Base-by-base conservation (phyloP, 2,113 vertebrate genomes). In the Butastur rufipennis region DNA sequence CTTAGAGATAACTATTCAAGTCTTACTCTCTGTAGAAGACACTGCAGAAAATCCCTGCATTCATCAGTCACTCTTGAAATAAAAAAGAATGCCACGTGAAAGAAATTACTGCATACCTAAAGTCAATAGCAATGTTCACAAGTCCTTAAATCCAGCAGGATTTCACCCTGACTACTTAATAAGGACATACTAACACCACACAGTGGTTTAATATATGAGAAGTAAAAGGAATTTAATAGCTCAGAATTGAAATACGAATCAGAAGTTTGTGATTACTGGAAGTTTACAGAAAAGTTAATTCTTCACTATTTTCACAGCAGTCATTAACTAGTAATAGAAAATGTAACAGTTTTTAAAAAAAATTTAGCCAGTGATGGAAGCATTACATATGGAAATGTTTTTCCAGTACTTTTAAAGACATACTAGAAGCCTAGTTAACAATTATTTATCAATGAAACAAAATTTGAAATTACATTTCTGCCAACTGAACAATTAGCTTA, bases 401-500 rank as follows among this genome's bases (percentile, higher is more conserved):
- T 47, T 58, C 43, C 31, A 34, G 23, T 48, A 63, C 16, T 86
- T 87, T 17, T 45, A 65, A 59, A 88, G 48, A 67, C 15, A 68
- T 40, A 52, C 12, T 36, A 73, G 58, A 80, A 65, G 16, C 15
- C 48, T 72, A 52, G 13, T 11, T 83, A 83, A 68, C 16, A 68
- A 79, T 22, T 58, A 52, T 34, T 86, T 56, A 65, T 40, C 74
- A 86, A 15, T 67, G 40, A 77, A 88, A 38, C 7, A 62, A 53
- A 73, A 70, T 26, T 50, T 58, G 21, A 68, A 67, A 91, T 52
- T 16, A 38, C 25, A 75, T 77, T 85, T 82, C 68, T 81, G 14
- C 15, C 13, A 93, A 38, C 1, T 48, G 45, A 96, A 90, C 38
- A 86, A 85, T 63, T 89, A 83, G 67, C 62, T 90, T 95, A 99